Evolutionary conservation across 2,113 vertebrate genomes (phyloP).

Genomic region (Ifrita kowaldi): DNA sequence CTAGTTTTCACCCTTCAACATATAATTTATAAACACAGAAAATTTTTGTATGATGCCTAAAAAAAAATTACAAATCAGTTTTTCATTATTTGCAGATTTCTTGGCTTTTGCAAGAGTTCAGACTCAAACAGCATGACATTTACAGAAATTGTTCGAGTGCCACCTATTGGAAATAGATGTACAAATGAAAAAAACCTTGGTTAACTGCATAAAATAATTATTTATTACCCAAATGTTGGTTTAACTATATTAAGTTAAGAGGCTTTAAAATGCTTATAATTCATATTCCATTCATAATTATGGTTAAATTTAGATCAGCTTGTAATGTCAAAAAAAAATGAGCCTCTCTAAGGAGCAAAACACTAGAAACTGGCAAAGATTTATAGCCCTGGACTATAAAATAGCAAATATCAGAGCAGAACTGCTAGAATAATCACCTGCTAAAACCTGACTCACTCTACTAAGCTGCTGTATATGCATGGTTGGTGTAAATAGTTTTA

Average conservation of each 20-base stretch:
- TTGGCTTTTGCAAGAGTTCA: neutral
- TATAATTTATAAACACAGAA: neutral
- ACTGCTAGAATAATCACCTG: neutral
- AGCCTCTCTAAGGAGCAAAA: neutral
- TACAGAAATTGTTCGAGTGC: neutral
- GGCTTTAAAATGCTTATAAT: neutral
- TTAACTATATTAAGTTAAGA: neutral
- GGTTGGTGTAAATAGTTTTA: neutral
- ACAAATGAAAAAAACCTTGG: neutral
- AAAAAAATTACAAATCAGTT: neutral
- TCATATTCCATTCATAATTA: neutral
- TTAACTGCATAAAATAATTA: neutral
- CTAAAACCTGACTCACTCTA: neutral
- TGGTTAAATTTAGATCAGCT: neutral
- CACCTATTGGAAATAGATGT: conserved; percentile 2
- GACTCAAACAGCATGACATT: neutral
- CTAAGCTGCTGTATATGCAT: neutral
- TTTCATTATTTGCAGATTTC: neutral
- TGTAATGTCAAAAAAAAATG: neutral
- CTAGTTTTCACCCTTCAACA: neutral
- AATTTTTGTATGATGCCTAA: neutral
- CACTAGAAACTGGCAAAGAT: neutral
- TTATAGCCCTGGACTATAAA: neutral
- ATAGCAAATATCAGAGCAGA: neutral
- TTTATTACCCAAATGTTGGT: neutral